Conservation (phyloP, 1,140 invertebrate genomes). For the Pseudomyrmex gracilis region DNA sequence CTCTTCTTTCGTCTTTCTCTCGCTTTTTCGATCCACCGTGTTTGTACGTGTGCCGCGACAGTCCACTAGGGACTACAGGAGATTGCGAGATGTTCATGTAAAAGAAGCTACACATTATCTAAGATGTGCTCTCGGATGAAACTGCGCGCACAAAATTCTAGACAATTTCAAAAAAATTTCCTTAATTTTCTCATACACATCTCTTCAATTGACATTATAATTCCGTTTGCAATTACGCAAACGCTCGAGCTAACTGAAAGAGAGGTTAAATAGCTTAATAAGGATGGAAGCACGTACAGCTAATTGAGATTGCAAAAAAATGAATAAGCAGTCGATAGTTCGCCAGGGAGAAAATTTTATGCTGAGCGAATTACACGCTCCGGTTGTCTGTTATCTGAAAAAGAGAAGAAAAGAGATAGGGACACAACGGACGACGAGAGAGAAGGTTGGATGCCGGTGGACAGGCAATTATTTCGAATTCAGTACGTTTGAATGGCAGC, state of each 20-base stretch:
- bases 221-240: neutral
- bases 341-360: neutral
- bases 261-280: neutral
- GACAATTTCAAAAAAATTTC: neutral
- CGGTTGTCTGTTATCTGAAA: neutral
- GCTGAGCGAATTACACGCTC: constrained; percentile 1
- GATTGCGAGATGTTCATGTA: constrained; percentile 63
- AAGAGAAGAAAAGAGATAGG: constrained; percentile 9
- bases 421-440: neutral
- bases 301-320: neutral
- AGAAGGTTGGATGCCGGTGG: constrained; percentile 50
- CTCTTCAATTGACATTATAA: neutral
- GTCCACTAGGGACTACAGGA: constrained; percentile 55
- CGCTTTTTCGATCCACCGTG: constrained; percentile 26
- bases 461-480: constrained; percentile 83
- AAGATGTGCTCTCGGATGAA: constrained; percentile 22
- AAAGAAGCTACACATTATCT: constrained; percentile 64
- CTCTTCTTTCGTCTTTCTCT: neutral
- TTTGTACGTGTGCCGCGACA: constrained; percentile 68
- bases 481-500: constrained; percentile 81
- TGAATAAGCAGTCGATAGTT: constrained; percentile 8
- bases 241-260: neutral
- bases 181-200: no score
- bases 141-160: neutral
- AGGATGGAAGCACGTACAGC: neutral